phyloP scores from a whole-genome alignment of 2,797 vertebrate species.

The Tenualosa thibaudeaui region DNA sequence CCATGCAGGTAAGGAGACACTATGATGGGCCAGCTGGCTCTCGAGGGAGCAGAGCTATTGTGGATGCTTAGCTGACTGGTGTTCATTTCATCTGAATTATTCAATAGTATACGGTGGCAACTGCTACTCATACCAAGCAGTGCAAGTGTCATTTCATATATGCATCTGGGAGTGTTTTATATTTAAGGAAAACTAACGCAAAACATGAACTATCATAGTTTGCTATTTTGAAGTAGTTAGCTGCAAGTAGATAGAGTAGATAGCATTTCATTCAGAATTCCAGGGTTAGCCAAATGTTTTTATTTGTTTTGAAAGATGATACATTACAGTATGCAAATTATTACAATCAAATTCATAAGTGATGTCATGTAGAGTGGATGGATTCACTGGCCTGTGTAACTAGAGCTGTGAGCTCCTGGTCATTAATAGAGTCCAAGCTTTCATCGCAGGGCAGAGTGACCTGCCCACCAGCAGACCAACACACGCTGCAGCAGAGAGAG shows the following conservation, averaged over 20 bases:
- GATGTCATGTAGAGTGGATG: not conserved
- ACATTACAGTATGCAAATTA: not conserved
- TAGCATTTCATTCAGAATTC: not conserved
- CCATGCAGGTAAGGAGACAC: slow-evolving; percentile 25
- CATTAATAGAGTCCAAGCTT: slow-evolving; percentile 36
- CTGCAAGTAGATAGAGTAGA: not conserved
- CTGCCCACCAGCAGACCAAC: slow-evolving; percentile 23
- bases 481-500: slow-evolving; percentile 1
- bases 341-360: not conserved
- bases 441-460: slow-evolving; percentile 38
- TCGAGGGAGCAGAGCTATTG: slow-evolving; percentile 29
- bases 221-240: not conserved
- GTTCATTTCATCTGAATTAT: slow-evolving; percentile 52
- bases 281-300: not conserved
- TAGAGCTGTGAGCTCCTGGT: slow-evolving; percentile 45
- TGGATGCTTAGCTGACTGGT: slow-evolving; percentile 31
- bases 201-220: not conserved
- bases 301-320: not conserved
- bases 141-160: not conserved
- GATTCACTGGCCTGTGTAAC: slow-evolving; percentile 44
- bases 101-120: slow-evolving; percentile 35
- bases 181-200: not conserved
- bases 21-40: slow-evolving; percentile 34
- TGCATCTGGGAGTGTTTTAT: not conserved
- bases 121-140: not conserved